Evolutionary conservation across 1,140 invertebrate genomes (phyloP).

Genomic region (Tenebrio molitor): DNA sequence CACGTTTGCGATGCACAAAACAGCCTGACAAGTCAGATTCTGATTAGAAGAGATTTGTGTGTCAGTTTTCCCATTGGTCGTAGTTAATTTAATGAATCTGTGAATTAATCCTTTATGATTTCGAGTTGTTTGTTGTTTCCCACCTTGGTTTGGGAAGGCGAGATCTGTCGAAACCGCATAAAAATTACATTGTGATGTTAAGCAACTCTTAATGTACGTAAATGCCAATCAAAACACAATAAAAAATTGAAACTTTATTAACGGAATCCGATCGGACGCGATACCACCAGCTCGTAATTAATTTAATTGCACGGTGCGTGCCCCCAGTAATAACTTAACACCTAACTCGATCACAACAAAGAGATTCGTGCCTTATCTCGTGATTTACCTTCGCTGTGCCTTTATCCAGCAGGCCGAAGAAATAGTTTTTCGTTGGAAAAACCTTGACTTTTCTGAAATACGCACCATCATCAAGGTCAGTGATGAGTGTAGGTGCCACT

Average conservation of each 20-base stretch:
- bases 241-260: neutral
- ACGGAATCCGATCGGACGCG: neutral
- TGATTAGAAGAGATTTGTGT: too few species aligned
- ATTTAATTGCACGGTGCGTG: conserved; percentile 22
- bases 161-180: conserved; percentile 6
- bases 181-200: neutral
- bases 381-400: too few species aligned
- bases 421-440: too few species aligned
- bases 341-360: neutral
- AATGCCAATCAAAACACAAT: conserved; percentile 23
- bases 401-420: too few species aligned
- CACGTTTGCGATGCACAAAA: too few species aligned
- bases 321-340: conserved; percentile 10
- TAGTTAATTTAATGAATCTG: too few species aligned
- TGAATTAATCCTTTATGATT: too few species aligned
- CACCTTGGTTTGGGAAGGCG: too few species aligned
- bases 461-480: neutral
- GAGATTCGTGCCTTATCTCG: neutral
- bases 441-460: conserved; percentile 8
- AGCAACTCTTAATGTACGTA: neutral
- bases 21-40: too few species aligned
- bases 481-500: conserved; percentile 14
- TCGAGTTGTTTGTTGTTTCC: too few species aligned
- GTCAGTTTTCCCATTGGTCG: too few species aligned
- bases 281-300: neutral